Evolutionary conservation across 2,113 vertebrate genomes (phyloP).

Genomic region (Raja brachyura): DNA sequence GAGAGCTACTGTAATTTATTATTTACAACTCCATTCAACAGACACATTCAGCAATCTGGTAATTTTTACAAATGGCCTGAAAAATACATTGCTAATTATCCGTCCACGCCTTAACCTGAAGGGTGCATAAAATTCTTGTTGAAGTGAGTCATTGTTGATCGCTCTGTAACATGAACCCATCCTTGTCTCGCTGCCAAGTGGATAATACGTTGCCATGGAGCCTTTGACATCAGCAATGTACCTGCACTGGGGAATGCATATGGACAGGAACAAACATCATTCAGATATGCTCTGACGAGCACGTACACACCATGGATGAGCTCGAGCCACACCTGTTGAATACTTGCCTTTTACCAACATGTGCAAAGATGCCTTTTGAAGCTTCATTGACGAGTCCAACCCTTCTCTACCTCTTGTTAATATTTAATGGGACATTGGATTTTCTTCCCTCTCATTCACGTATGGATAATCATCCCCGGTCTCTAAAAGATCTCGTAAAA

Average conservation of each 20-base stretch:
- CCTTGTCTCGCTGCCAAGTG: slow-evolving; percentile 30
- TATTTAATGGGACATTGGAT: not conserved
- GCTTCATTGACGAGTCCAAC: not conserved
- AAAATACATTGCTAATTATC: not conserved
- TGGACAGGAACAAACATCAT: slow-evolving; percentile 28
- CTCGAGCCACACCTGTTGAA: slow-evolving; percentile 26
- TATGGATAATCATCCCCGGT: not conserved
- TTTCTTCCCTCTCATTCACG: not conserved
- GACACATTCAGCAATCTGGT: not conserved
- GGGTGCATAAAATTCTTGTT: not conserved
- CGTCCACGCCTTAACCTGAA: slow-evolving; percentile 9
- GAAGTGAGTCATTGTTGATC: slow-evolving; percentile 19
- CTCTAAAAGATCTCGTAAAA: not conserved
- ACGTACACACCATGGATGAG: slow-evolving; percentile 30
- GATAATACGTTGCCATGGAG: slow-evolving; percentile 31
- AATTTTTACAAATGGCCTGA: slow-evolving; percentile 10
- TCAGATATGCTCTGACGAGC: slow-evolving; percentile 36
- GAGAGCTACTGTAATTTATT: not conserved
- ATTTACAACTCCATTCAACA: slow-evolving; percentile 3
- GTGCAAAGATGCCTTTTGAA: not conserved
- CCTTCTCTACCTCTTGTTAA: not conserved
- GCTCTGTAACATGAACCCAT: slow-evolving; percentile 33
- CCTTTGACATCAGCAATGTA: slow-evolving; percentile 36
- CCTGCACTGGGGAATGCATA: slow-evolving; percentile 34
- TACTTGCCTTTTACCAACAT: slow-evolving; percentile 31